A percentile compares a stretch with the other conserved stretches of the same genome.
phyloP scores from a whole-genome alignment of 2,888 invertebrate genomes.

The Rhaphigaster nebulosa region DNA sequence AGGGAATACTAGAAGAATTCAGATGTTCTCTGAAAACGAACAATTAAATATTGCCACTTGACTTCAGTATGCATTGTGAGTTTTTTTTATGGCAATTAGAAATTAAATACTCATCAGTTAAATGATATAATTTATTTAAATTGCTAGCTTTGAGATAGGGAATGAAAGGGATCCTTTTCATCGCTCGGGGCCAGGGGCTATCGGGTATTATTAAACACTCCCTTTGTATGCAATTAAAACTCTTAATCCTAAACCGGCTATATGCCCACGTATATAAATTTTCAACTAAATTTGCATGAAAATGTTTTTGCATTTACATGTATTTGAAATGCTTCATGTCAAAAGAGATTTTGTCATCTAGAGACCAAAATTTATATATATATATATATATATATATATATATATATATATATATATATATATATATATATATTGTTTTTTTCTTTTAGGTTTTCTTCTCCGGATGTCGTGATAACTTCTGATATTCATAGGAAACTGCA shows the following conservation, averaged over 20 bases:
- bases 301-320: neutral
- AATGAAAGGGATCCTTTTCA: neutral
- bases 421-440: no score
- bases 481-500: no score
- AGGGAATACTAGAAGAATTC: neutral
- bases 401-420: no score
- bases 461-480: no score
- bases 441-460: no score
- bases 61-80: neutral
- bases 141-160: neutral
- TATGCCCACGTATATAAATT: neutral
- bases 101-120: conserved; percentile 11
- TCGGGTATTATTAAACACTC: conserved; percentile 6
- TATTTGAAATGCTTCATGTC: neutral
- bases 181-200: neutral
- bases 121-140: conserved; percentile 10
- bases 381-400: no score
- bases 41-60: neutral
- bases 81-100: conserved; percentile 14
- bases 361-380: no score
- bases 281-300: neutral
- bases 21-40: neutral
- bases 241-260: neutral
- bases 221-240: conserved; percentile 41
- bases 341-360: neutral